A percentile compares a stretch with the other conserved stretches of the same genome.
phyloP scores from a whole-genome alignment of 2,888 invertebrate genomes.

The Leptopilina syphax region DNA sequence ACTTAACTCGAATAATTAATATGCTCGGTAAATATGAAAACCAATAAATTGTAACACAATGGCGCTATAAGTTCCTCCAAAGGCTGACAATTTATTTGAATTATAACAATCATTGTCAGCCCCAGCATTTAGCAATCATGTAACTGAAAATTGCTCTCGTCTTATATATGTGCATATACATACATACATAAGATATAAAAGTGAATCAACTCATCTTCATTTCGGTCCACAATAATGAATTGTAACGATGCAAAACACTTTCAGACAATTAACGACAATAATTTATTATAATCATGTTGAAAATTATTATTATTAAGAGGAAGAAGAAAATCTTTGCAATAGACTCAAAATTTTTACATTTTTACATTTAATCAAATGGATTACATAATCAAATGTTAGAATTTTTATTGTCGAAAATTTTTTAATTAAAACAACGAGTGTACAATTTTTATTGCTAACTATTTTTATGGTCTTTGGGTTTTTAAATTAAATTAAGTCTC shows the following conservation, averaged over 20 bases:
- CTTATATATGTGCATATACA: not conserved
- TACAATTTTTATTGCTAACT: no score
- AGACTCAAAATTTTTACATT: no score
- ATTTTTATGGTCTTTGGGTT: no score
- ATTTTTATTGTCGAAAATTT: no score
- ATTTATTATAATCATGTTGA: not conserved
- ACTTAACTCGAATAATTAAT: not conserved
- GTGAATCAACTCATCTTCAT: slow-evolving; percentile 4
- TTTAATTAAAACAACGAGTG: no score
- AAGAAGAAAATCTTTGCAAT: no score
- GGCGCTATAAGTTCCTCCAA: slow-evolving; percentile 18
- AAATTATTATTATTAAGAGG: no score
- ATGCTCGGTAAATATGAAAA: not conserved
- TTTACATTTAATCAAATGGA: no score
- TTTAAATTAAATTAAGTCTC: no score
- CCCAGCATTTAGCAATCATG: slow-evolving; percentile 20
- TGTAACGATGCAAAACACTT: slow-evolving; percentile 13
- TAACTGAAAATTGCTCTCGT: slow-evolving; percentile 16
- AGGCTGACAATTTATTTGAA: slow-evolving; percentile 26
- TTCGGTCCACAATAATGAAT: slow-evolving; percentile 13
- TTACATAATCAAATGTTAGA: no score
- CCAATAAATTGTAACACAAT: slow-evolving; percentile 3
- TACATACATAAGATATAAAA: not conserved
- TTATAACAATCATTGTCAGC: slow-evolving; percentile 14
- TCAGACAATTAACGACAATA: not conserved